Base-by-base conservation (phyloP, 2,888 invertebrate species). In the Hipparchia semele region DNA sequence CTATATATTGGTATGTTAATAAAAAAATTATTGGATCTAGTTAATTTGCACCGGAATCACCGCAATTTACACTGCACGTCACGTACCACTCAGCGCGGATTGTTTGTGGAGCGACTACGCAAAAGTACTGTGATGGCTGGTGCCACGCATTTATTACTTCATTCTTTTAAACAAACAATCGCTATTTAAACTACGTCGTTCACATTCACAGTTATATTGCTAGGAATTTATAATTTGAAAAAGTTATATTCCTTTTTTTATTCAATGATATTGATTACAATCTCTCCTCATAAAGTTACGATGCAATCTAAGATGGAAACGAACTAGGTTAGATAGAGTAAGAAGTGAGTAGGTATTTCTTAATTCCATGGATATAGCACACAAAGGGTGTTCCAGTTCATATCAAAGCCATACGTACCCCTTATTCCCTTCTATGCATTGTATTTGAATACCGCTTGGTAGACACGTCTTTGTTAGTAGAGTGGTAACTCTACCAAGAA, bases 1-100 rank as follows among this genome's bases (percentile, higher is more conserved):
- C 39, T 39, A 39, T 39, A 39, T 7, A 56, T 13, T 3, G 6
- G 13, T 13, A 56, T n/a, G 13, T 56, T 13, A 6, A 56, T 56
- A 56, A 49, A 60, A 76, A 78, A 76, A 79, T 78, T 72, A 79
- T 78, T 74, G 72, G 73, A 73, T 71, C 73, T 74, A 75, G 78
- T 74, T 76, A 73, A 76, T 76, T 78, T 77, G 71, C 71, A 75
- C 70, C 59, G 70, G 72, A 67, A 54, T 58, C 71, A 70, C 60
- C 70, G 73, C 74, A 73, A 78, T 80, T 87, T 83, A 83, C 81
- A 76, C 83, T 87, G 83, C 89, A 71, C 79, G 86, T 88, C 90
- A 90, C 90, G 90, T 89, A 82, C 78, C 80, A 81, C 83, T 81
- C 83, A 68, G 82, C 83, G 81, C 78, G 84, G 82, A 82, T 85